Conservation (phyloP, 2,113 vertebrate species). For the Dolichallabes microphthalmus region DNA sequence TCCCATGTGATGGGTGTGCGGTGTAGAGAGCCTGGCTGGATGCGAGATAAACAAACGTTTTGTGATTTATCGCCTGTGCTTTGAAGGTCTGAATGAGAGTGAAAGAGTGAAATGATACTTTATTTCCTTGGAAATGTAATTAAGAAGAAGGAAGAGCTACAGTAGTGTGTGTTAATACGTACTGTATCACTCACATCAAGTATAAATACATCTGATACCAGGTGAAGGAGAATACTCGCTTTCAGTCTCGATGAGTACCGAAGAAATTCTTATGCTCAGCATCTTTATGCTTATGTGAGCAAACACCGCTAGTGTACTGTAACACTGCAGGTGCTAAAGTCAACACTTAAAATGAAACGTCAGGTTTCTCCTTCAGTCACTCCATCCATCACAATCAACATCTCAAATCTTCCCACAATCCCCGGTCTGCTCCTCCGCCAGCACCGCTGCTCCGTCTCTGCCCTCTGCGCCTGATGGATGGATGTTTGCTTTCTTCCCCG, state of each 20-base stretch:
- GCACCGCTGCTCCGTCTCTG: not conserved
- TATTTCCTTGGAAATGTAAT: no score
- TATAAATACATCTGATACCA: not conserved
- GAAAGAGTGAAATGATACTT: no score
- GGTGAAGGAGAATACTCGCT: not conserved
- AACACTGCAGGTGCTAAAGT: not conserved
- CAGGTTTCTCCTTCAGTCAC: not conserved
- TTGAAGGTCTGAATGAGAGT: no score
- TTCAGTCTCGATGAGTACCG: not conserved
- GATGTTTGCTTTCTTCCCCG: slow-evolving; percentile 10
- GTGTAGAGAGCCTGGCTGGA: no score
- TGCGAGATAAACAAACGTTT: no score
- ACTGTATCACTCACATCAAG: no score
- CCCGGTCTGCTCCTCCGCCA: not conserved
- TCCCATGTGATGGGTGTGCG: no score
- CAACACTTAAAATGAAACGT: not conserved
- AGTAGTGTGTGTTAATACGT: no score
- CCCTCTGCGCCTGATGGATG: not conserved
- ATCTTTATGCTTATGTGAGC: no score
- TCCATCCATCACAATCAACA: slow-evolving; percentile 6
- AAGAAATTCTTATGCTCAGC: not conserved
- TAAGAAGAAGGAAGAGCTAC: no score
- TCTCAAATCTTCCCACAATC: not conserved
- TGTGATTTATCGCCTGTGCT: no score
- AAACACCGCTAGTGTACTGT: not conserved